Base-by-base conservation (phyloP, 1,140 invertebrate genomes). In the Lysiphlebus fabarum region DNA sequence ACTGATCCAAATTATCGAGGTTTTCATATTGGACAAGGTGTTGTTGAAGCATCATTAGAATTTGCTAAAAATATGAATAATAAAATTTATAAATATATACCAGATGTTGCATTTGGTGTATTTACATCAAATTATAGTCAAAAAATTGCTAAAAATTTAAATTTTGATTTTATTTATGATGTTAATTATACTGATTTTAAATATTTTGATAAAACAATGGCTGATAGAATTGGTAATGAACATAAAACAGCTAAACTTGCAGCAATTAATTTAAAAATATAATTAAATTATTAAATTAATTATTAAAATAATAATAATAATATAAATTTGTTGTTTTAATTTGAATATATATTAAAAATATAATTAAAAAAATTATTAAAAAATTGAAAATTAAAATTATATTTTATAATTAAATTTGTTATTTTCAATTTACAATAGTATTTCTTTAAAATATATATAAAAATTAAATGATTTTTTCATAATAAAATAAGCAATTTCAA, bases 91-190 rank as follows among this genome's bases (percentile, higher is more conserved):
- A 26, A 26, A 1, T 26, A 26, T 26, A 45, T 54, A 12, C 73
- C 73, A 0, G 65, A 67, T 7, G 43, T 70, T 6, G 64, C 42
- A 6, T 74, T 68, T 48, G 70, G 61, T 4, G 64, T 72, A 0
- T 72, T 70, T 44, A 67, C 71, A 0, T 73, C 72, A 1, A 70
- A 65, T 36, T 74, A 65, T 51, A 73, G 71, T 10, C 72, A 74
- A 43, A 57, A 64, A 6, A 67, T 74, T 7, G 68, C 63, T 6
- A 61, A 69, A 1, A 62, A 61, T 5, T 49, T 74, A 11, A 43
- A 67, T 6, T 72, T 74, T 44, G 66, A 71, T 6, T 61, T 45
- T 56, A 48, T 73, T 5, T 36, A 38, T 14, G 63, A 62, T 7
- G 17, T 59, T 4, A 45, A 49, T 0, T 75, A 75, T 54, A 66